Conservation (phyloP, 2,113 vertebrate genomes). For the Melospiza melodia region DNA sequence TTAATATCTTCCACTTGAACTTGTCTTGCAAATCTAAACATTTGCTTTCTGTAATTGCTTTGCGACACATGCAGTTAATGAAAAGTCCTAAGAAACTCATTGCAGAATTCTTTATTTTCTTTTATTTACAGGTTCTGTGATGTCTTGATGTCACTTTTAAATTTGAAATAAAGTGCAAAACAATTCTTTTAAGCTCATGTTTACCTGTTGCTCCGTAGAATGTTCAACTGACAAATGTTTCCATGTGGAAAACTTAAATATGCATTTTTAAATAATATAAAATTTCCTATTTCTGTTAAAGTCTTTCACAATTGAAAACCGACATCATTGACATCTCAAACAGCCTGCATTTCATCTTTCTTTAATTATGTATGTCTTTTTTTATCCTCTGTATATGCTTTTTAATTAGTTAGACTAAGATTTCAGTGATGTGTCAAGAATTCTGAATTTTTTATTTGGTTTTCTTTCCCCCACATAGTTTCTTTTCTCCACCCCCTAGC, state of each 20-base stretch:
- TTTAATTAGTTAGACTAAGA: neutral
- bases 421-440: neutral
- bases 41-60: neutral
- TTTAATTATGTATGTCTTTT: neutral
- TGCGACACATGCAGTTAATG: neutral
- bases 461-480: neutral
- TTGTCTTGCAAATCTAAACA: neutral
- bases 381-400: neutral
- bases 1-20: neutral
- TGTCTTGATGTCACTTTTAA: neutral
- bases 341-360: neutral
- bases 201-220: neutral
- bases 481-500: accelerated
- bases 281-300: neutral
- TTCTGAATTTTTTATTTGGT: neutral
- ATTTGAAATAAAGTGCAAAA: neutral
- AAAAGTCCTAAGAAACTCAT: neutral
- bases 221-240: neutral
- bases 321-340: neutral
- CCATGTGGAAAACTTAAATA: neutral
- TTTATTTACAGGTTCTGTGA: neutral
- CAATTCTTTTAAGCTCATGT: neutral
- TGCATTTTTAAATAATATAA: neutral
- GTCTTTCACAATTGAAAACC: neutral
- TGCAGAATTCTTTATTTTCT: neutral